Evolutionary conservation across 92 coral and sea anemone species (phyloP), one percentile per base, ranked within the genome.

Genomic region (Phenganax marumi): DNA sequence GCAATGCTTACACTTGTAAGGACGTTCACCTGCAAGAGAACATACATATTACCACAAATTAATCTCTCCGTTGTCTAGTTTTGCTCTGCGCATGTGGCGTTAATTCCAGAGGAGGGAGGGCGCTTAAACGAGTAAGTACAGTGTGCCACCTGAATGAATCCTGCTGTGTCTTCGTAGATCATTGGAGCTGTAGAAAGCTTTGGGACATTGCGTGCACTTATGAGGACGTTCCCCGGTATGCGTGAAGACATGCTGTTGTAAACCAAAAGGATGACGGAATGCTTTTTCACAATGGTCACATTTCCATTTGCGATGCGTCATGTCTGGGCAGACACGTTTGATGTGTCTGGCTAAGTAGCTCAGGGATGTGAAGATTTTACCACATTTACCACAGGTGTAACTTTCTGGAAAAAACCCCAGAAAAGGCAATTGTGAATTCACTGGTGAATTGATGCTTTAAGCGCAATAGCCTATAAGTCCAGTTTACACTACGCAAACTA

Each of bases 141-240:
- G 43, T 33, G 43, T 33, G 43, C 60, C 68, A 93, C 99, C 99
- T 71, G 99, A 96, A 58, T 96, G 99, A 62, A 96, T 96, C 65
- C 99, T 86, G 87, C 99, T 92, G 84, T 96, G 99, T 51, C 99
- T 85, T 17, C 99, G 86, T 66, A 96, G 77, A 70, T 96, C 99
- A 86, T 96, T 96, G 8, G 99, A 96, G 81, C 99, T 96, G 85
- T 96, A 96, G 71, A 96, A 96, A 12, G 99, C 99, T 80, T 96
- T 96, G 21, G 99, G 99, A 81, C 99, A 96, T 80, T 91, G 88
- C 0, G 90, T 85, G 33, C 99, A 96, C 75, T 96, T 90, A 74
- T 96, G 99, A 1, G 99, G 99, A 26, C 99, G 89, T 79, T 96
- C 99, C 22, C 99, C 99, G 7, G 99, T 96, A 60, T 96, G 99